Percentiles rank a stretch among this genome's conserved stretches.
Conservation (phyloP, 2,113 vertebrate species). For the Ursus arctos region DNA sequence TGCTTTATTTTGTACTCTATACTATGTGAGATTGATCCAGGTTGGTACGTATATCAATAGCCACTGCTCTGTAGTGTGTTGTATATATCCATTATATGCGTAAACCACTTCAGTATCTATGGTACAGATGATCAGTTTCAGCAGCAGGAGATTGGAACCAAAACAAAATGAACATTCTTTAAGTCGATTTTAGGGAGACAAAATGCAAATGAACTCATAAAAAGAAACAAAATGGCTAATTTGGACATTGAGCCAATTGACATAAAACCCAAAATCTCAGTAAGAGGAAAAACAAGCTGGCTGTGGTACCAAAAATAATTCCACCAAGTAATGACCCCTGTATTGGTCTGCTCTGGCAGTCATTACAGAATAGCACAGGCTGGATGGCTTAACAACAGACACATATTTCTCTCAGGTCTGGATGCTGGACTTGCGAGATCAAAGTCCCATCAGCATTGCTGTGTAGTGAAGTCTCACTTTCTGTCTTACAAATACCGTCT, state of each 20-base stretch:
- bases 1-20: neutral
- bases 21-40: neutral
- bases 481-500: neutral
- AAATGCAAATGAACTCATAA: neutral
- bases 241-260: neutral
- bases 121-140: neutral
- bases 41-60: neutral
- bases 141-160: neutral
- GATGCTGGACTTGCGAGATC: neutral
- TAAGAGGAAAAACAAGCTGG: neutral
- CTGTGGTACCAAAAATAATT: neutral
- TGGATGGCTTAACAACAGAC: neutral
- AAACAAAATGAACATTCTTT: neutral
- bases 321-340: neutral
- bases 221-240: neutral
- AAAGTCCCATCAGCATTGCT: neutral
- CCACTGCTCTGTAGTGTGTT: neutral
- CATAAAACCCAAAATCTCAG: conserved; percentile 4
- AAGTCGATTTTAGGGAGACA: neutral
- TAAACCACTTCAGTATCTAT: neutral
- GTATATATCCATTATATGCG: neutral
- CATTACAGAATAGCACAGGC: neutral
- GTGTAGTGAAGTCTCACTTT: neutral
- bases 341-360: neutral
- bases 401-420: neutral